A percentile compares a stretch with the other conserved stretches of the same genome.
Evolutionary conservation across 2,113 vertebrate genomes (phyloP).

Genomic region (Boleophthalmus pectinirostris): DNA sequence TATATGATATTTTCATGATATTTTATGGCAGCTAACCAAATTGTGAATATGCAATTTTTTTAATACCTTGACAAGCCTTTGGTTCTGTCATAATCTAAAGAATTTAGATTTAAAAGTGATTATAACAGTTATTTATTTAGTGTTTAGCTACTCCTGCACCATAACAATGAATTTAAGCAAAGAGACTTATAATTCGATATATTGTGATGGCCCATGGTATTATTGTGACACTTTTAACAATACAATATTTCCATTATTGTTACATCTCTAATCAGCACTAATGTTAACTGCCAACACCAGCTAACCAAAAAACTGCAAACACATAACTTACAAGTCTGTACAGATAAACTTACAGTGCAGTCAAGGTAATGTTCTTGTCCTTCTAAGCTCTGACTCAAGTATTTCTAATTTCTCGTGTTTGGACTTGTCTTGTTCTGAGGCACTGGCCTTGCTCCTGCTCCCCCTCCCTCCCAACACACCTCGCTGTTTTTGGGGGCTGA

Average conservation of each 20-base stretch:
- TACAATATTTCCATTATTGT: too few relatives aligned
- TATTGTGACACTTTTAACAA: not conserved
- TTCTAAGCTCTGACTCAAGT: slow-evolving; percentile 24
- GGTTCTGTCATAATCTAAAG: too few relatives aligned
- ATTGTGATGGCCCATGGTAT: too few relatives aligned
- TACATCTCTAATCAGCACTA: too few relatives aligned
- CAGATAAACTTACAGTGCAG: slow-evolving; percentile 20
- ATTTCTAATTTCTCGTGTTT: slow-evolving; percentile 51
- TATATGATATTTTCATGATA: too few relatives aligned
- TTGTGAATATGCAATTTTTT: too few relatives aligned
- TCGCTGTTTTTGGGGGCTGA: slow-evolving; percentile 11
- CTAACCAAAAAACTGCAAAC: not conserved
- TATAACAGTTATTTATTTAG: too few relatives aligned
- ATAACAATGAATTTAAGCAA: not conserved
- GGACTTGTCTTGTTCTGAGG: slow-evolving; percentile 32
- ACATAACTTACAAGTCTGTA: not conserved
- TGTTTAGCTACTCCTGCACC: too few relatives aligned
- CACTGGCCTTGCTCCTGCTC: slow-evolving; percentile 34
- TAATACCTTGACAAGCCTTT: too few relatives aligned
- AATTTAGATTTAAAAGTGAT: too few relatives aligned
- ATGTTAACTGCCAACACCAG: not conserved
- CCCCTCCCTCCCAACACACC: slow-evolving; percentile 31
- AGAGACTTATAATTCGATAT: too few relatives aligned
- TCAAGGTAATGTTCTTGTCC: slow-evolving; percentile 33
- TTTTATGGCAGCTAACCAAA: too few relatives aligned